These are phyloP conservation scores for Brassicogethes aeneus DNA, from an alignment of 2,888 invertebrate species.

Conservation along the genomic window DNA sequence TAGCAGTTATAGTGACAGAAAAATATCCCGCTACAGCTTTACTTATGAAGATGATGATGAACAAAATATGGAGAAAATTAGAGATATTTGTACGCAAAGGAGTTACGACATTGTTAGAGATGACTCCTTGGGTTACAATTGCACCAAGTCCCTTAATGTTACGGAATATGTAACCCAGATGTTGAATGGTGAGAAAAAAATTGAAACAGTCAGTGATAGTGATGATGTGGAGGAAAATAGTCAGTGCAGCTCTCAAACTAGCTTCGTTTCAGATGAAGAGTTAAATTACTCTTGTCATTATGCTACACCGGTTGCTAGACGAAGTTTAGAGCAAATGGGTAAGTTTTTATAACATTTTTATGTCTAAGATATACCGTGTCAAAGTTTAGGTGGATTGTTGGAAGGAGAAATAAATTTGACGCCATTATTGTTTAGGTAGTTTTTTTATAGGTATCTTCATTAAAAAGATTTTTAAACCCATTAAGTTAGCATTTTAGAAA, in stretches of 20 bases:
- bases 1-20: too few relatives aligned
- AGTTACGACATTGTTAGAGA: background rate
- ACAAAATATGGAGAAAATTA: background rate
- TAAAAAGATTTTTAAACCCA: too few relatives aligned
- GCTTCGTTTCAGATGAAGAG: slow-evolving; percentile 48
- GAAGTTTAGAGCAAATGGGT: too few relatives aligned
- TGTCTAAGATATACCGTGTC: too few relatives aligned
- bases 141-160: slow-evolving; percentile 20
- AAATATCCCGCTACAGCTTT: too few relatives aligned
- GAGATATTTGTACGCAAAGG: background rate
- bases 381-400: too few relatives aligned
- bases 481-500: too few relatives aligned
- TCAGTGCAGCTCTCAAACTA: slow-evolving; percentile 16
- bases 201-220: slow-evolving; percentile 1
- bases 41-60: too few relatives aligned
- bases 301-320: background rate
- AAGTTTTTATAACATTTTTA: too few relatives aligned
- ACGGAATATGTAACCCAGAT: slow-evolving; percentile 23
- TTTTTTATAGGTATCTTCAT: too few relatives aligned
- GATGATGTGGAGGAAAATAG: slow-evolving; percentile 5
- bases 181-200: slow-evolving; percentile 10
- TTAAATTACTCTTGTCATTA: slow-evolving; percentile 47
- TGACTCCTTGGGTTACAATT: slow-evolving; percentile 12
- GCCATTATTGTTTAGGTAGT: too few relatives aligned
- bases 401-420: too few relatives aligned